phyloP scores from a whole-genome alignment of 2,113 vertebrate genomes.

The Genyomyrus donnyi region DNA sequence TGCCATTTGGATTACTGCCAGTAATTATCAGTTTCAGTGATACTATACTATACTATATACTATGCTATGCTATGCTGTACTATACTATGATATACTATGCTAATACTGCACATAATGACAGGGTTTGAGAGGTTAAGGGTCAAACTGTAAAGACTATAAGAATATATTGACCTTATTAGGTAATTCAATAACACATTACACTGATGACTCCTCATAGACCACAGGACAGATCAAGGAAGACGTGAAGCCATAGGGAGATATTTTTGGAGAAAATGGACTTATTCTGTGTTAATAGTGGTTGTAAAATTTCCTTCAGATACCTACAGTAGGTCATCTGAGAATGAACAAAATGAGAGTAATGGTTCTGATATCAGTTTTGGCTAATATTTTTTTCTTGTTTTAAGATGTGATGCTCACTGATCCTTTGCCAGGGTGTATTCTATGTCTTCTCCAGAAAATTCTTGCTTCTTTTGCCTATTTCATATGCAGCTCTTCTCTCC shows the following conservation, averaged over 20 bases:
- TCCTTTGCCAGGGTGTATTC: not conserved
- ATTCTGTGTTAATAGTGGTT: not conserved
- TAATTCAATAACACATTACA: not conserved
- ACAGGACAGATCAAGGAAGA: not conserved
- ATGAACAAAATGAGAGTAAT: not conserved
- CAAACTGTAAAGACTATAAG: not conserved
- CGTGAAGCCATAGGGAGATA: not conserved
- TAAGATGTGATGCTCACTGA: not conserved
- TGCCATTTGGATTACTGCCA: not conserved
- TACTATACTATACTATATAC: not conserved
- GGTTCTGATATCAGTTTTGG: not conserved
- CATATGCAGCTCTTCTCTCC: slow-evolving; percentile 37
- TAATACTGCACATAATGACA: not conserved
- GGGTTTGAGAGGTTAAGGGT: not conserved
- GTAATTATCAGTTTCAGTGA: not conserved
- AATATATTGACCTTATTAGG: not conserved
- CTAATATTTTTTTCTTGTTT: not conserved
- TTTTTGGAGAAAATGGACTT: not conserved
- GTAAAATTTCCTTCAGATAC: not conserved
- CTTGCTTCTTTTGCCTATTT: slow-evolving; percentile 28
- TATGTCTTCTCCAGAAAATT: not conserved
- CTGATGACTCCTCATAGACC: not conserved
- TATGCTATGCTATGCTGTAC: not conserved
- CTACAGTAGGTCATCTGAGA: not conserved
- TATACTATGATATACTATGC: not conserved